Conservation (phyloP, 2,888 invertebrate species). For the Diadegma fenestrale region DNA sequence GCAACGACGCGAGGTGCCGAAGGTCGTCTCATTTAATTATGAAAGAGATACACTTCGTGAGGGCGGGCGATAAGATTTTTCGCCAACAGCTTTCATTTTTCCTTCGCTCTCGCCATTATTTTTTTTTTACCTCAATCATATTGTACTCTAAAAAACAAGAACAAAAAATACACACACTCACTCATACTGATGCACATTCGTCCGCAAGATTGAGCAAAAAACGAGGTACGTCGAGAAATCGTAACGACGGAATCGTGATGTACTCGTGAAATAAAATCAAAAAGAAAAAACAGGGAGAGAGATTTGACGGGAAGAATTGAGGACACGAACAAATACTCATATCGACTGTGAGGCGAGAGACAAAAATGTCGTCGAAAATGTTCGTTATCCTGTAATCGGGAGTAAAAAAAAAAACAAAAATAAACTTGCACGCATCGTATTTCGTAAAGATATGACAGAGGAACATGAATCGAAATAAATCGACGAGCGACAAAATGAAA, state of each 20-base stretch:
- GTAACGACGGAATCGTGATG: slow-evolving; percentile 27
- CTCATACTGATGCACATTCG: slow-evolving; percentile 10
- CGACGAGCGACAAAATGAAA: background rate
- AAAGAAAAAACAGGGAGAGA: background rate
- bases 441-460: slow-evolving; percentile 44
- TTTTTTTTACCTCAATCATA: slow-evolving; percentile 38
- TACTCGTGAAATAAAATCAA: slow-evolving; percentile 25
- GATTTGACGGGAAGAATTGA: background rate
- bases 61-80: slow-evolving; percentile 36
- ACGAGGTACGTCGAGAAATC: slow-evolving; percentile 44
- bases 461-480: slow-evolving; percentile 50
- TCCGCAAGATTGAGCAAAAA: slow-evolving; percentile 61
- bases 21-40: slow-evolving; percentile 42
- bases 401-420: slow-evolving; percentile 25
- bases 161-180: slow-evolving; percentile 20
- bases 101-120: slow-evolving; percentile 21
- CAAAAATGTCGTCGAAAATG: slow-evolving; percentile 18
- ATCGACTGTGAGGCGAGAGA: background rate
- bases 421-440: slow-evolving; percentile 13
- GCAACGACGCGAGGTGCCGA: slow-evolving; percentile 56
- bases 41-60: slow-evolving; percentile 27
- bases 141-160: slow-evolving; percentile 24
- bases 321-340: background rate
- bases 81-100: slow-evolving; percentile 42
- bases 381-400: slow-evolving; percentile 5